A percentile compares a stretch with the other conserved stretches of the same genome.
These are phyloP conservation scores for Hemibagrus wyckioides DNA, from an alignment of 2,113 vertebrate species.

Conservation along the genomic window DNA sequence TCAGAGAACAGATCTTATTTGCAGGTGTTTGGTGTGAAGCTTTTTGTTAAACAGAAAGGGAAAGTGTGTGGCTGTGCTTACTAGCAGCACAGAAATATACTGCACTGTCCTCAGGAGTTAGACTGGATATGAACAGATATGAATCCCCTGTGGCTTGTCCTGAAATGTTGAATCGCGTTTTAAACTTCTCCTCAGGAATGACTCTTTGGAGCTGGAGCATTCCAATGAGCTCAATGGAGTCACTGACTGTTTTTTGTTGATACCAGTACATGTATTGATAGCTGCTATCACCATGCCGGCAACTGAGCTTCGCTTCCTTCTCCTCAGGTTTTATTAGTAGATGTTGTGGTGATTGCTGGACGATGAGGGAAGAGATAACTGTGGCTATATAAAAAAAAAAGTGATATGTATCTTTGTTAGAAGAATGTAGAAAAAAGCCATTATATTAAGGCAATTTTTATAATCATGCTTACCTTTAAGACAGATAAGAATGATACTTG, in stretches of 20 bases:
- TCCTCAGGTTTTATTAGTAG: too few relatives aligned
- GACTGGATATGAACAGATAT: conserved; percentile 37
- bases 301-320: too few relatives aligned
- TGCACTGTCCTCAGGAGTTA: conserved; percentile 39
- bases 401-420: too few relatives aligned
- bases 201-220: conserved; percentile 6
- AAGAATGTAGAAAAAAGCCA: too few relatives aligned
- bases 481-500: background rate
- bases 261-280: too few relatives aligned
- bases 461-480: background rate
- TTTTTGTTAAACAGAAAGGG: conserved; percentile 26
- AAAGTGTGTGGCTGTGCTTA: conserved; percentile 28
- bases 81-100: conserved; percentile 53
- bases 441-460: too few relatives aligned
- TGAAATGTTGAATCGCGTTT: conserved; percentile 14
- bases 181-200: conserved; percentile 1
- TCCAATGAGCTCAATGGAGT: conserved; percentile 30
- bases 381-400: too few relatives aligned
- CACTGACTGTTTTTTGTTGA: too few relatives aligned
- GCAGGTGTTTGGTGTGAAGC: conserved; percentile 35
- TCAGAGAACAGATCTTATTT: conserved; percentile 1
- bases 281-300: too few relatives aligned
- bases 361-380: too few relatives aligned
- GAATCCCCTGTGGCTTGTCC: too few relatives aligned
- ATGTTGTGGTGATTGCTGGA: too few relatives aligned